Evolutionary conservation across 2,113 vertebrate genomes (phyloP).

Genomic region (Limanda limanda): DNA sequence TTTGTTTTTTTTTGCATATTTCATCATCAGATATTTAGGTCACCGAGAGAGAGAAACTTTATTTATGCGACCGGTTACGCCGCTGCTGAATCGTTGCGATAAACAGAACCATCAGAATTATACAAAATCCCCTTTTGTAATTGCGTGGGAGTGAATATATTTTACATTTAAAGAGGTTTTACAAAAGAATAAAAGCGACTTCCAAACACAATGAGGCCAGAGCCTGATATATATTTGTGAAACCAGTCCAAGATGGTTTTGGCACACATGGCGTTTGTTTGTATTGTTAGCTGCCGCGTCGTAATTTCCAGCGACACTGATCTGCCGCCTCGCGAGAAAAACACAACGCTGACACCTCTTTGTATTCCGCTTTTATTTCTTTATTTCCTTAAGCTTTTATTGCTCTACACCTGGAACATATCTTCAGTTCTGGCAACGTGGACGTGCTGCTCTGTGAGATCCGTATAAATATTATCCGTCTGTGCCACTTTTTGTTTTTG

Average conservation of each 20-base stretch:
- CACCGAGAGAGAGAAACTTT: slow-evolving; percentile 33
- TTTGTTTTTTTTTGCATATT: slow-evolving; percentile 45
- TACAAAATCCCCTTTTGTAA: slow-evolving; percentile 39
- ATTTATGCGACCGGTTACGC: slow-evolving; percentile 14
- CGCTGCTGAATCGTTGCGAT: slow-evolving; percentile 16
- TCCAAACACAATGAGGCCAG: neutral
- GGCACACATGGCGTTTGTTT: slow-evolving; percentile 35
- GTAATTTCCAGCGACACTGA: slow-evolving; percentile 46
- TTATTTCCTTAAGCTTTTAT: slow-evolving; percentile 8
- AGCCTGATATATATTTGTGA: slow-evolving; percentile 10
- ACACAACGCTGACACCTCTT: slow-evolving; percentile 37
- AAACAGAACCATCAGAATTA: slow-evolving; percentile 49
- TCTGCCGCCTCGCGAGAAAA: neutral
- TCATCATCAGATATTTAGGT: slow-evolving; percentile 60
- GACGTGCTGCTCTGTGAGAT: slow-evolving; percentile 13
- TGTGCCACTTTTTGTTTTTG: slow-evolving; percentile 11
- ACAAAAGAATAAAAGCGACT: slow-evolving; percentile 11
- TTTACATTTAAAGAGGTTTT: slow-evolving; percentile 46
- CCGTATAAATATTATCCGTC: neutral
- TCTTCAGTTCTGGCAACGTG: slow-evolving; percentile 30
- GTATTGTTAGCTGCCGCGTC: slow-evolving; percentile 33
- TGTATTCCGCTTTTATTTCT: neutral
- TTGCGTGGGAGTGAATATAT: slow-evolving; percentile 40
- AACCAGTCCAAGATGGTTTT: slow-evolving; percentile 14
- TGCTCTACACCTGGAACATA: neutral